Percentiles rank a stretch among this genome's conserved stretches.
Evolutionary conservation across 2,888 invertebrate species (phyloP).

Genomic region (Drosophila aldrichi): DNA sequence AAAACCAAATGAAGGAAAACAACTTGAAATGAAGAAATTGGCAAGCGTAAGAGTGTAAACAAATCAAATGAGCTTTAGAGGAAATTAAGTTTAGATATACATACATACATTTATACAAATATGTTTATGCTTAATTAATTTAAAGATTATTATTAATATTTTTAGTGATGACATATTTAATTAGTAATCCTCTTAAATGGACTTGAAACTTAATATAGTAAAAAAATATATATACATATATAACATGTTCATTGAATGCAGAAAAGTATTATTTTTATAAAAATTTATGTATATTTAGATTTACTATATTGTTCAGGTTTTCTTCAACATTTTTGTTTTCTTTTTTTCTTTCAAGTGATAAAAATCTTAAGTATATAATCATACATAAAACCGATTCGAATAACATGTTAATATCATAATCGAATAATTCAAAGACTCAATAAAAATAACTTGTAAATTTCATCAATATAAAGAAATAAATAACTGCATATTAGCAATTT

Average conservation of each 20-base stretch:
- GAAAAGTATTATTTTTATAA: too few relatives aligned
- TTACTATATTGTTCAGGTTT: too few relatives aligned
- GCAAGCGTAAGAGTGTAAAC: background rate
- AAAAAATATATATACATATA: too few relatives aligned
- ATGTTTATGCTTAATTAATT: background rate
- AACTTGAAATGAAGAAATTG: background rate
- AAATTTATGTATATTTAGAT: too few relatives aligned
- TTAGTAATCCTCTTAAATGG: background rate
- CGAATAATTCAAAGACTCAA: too few relatives aligned
- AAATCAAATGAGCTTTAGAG: background rate
- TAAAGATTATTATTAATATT: background rate
- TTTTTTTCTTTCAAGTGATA: too few relatives aligned
- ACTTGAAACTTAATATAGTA: background rate
- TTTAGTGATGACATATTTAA: background rate
- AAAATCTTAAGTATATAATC: too few relatives aligned
- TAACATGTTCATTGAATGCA: too few relatives aligned
- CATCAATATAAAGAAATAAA: background rate
- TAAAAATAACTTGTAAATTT: background rate
- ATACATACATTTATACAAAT: background rate
- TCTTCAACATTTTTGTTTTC: too few relatives aligned
- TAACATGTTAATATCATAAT: too few relatives aligned
- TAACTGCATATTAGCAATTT: background rate
- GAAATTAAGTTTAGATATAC: background rate
- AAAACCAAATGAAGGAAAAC: slow-evolving; percentile 13
- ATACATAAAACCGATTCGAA: too few relatives aligned